Evolutionary conservation across 2,888 invertebrate species (phyloP).

Genomic region (Nephrotoma flavescens): DNA sequence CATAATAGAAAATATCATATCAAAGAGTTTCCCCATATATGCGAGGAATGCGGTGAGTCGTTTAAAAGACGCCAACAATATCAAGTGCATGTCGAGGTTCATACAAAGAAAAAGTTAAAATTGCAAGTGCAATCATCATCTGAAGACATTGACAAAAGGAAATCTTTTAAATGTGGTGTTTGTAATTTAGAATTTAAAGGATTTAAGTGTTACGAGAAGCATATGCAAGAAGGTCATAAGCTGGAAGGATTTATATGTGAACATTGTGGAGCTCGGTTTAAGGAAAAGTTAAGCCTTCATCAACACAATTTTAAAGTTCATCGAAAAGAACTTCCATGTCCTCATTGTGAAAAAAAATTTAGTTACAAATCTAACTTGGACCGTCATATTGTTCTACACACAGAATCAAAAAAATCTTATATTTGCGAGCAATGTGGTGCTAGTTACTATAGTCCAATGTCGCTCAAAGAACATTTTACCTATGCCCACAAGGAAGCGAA

Average conservation of each 20-base stretch:
- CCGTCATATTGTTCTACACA: constrained; percentile 31
- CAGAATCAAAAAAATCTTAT: constrained; percentile 30
- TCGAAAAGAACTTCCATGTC: constrained; percentile 32
- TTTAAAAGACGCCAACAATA: constrained; percentile 31
- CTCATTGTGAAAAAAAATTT: constrained; percentile 32
- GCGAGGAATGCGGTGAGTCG: constrained; percentile 31
- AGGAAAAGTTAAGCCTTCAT: constrained; percentile 28
- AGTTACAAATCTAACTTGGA: constrained; percentile 30
- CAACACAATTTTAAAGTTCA: constrained; percentile 31
- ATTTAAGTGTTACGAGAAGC: constrained; percentile 28
- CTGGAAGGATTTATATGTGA: constrained; percentile 31
- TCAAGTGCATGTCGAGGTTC: constrained; percentile 31
- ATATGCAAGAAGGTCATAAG: constrained; percentile 30
- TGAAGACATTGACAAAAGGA: background rate
- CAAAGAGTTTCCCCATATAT: constrained; percentile 31
- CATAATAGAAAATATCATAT: constrained; percentile 30
- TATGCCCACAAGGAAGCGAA: constrained; percentile 30
- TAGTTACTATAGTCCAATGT: constrained; percentile 31
- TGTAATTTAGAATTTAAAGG: constrained; percentile 28
- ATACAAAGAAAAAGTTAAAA: constrained; percentile 32
- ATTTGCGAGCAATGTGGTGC: constrained; percentile 31
- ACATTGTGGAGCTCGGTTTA: constrained; percentile 29
- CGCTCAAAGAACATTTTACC: constrained; percentile 30
- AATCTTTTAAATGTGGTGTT: constrained; percentile 25
- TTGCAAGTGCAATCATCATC: constrained; percentile 21